Conservation (phyloP, 2,888 invertebrate species). For the Drosophila subsilvestris region DNA sequence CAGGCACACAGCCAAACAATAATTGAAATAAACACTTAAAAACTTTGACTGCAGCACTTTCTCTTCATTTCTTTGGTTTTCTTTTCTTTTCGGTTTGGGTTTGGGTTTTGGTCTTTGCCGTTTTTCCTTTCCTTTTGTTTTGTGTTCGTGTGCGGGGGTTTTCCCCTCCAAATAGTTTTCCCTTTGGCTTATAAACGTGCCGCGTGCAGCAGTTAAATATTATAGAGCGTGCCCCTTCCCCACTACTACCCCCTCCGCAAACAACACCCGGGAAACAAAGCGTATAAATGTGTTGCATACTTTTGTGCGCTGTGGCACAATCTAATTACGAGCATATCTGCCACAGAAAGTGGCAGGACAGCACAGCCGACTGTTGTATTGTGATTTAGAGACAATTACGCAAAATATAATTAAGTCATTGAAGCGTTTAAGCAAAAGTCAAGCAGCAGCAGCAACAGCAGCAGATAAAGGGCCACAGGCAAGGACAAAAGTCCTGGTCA, state of each 20-base stretch:
- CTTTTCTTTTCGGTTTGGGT: conserved; percentile 17
- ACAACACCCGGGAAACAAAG: conserved; percentile 19
- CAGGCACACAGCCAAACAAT: conserved; percentile 64
- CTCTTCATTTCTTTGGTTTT: conserved; percentile 16
- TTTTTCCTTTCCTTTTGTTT: conserved; percentile 15
- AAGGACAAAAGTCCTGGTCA: neutral
- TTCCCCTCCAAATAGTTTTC: conserved; percentile 59
- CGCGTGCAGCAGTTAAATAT: conserved; percentile 69
- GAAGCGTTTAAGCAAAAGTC: conserved; percentile 55
- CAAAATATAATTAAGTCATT: conserved; percentile 66
- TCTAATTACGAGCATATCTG: conserved; percentile 46
- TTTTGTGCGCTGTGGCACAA: conserved; percentile 33
- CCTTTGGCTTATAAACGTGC: conserved; percentile 44
- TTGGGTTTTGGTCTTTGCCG: conserved; percentile 26
- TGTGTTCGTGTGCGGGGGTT: conserved; percentile 14
- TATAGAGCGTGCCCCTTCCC: conserved; percentile 39
- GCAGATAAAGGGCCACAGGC: conserved; percentile 15
- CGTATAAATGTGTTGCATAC: conserved; percentile 33
- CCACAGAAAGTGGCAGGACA: neutral
- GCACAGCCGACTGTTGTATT: conserved; percentile 1
- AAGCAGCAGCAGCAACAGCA: conserved; percentile 13
- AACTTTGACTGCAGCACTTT: conserved; percentile 64
- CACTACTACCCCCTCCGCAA: conserved; percentile 30
- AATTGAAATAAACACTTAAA: conserved; percentile 81
- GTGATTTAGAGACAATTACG: conserved; percentile 61